These are phyloP conservation scores for Tokudaia tokunoshimensis DNA, from an alignment of 2,797 vertebrate genomes.

Conservation along the genomic window DNA sequence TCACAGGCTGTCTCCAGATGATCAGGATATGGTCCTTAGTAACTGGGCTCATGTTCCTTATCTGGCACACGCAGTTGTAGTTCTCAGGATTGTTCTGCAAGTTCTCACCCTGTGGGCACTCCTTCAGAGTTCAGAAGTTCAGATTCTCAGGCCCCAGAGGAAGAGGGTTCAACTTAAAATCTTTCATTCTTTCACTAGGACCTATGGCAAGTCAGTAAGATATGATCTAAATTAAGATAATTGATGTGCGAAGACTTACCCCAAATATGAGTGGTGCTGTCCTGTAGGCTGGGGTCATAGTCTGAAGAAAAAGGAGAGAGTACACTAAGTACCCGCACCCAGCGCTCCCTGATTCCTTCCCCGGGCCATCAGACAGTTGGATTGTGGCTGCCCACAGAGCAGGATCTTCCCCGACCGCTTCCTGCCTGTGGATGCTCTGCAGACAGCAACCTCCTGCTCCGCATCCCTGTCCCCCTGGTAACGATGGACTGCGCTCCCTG, in stretches of 20 bases:
- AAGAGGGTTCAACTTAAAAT: too few relatives aligned
- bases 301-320: neutral
- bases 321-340: accelerated
- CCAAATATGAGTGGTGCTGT: neutral
- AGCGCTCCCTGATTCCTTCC: neutral
- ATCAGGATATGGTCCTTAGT: too few relatives aligned
- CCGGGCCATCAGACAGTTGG: neutral
- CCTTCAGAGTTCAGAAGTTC: too few relatives aligned
- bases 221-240: neutral
- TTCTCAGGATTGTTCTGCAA: too few relatives aligned
- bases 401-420: neutral
- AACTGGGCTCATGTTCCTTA: too few relatives aligned
- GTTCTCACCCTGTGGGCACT: too few relatives aligned
- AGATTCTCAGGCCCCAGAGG: too few relatives aligned
- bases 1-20: too few relatives aligned
- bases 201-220: neutral
- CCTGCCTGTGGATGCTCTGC: neutral
- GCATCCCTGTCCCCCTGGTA: too few relatives aligned
- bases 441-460: neutral
- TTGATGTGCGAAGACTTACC: neutral
- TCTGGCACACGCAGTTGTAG: too few relatives aligned
- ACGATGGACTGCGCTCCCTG: neutral
- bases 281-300: neutral
- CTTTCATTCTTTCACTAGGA: neutral
- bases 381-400: neutral